Evolutionary conservation across 2,797 vertebrate genomes (phyloP).

Genomic region (Pogonophryne albipinna): DNA sequence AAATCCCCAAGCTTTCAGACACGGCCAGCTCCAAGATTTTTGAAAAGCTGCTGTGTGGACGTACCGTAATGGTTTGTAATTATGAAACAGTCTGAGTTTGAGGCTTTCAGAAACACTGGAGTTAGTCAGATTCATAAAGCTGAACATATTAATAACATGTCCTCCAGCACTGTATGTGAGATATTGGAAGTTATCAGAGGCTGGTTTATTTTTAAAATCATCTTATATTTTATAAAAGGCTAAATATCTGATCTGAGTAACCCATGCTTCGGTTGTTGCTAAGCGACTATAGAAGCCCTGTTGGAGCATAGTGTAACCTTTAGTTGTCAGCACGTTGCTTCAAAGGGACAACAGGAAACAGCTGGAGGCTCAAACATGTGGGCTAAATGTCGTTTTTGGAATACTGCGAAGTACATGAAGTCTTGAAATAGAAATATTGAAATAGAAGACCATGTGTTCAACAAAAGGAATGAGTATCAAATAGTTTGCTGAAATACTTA

Average conservation of each 20-base stretch:
- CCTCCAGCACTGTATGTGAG: too few relatives aligned
- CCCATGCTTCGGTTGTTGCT: conserved; percentile 59
- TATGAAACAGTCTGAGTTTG: too few relatives aligned
- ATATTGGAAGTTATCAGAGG: too few relatives aligned
- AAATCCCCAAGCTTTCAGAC: too few relatives aligned
- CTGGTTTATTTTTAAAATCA: conserved; percentile 27
- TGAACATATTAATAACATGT: too few relatives aligned
- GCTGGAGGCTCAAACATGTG: not conserved
- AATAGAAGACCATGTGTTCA: not conserved
- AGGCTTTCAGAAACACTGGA: too few relatives aligned
- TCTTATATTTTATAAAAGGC: conserved; percentile 20
- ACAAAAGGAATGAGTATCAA: not conserved
- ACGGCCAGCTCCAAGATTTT: too few relatives aligned
- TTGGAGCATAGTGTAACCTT: conserved; percentile 33
- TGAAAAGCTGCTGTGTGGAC: too few relatives aligned
- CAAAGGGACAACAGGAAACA: not conserved
- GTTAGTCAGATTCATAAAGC: too few relatives aligned
- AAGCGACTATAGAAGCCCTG: conserved; percentile 53
- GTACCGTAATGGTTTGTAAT: too few relatives aligned
- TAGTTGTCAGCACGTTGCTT: conserved; percentile 31
- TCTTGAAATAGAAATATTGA: not conserved
- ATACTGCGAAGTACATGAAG: not conserved
- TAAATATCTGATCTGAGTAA: conserved; percentile 42
- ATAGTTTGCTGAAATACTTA: not conserved
- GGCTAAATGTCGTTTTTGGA: not conserved